Evolutionary conservation across 1,140 invertebrate genomes (phyloP).

Genomic region (Hycleus cichorii): DNA sequence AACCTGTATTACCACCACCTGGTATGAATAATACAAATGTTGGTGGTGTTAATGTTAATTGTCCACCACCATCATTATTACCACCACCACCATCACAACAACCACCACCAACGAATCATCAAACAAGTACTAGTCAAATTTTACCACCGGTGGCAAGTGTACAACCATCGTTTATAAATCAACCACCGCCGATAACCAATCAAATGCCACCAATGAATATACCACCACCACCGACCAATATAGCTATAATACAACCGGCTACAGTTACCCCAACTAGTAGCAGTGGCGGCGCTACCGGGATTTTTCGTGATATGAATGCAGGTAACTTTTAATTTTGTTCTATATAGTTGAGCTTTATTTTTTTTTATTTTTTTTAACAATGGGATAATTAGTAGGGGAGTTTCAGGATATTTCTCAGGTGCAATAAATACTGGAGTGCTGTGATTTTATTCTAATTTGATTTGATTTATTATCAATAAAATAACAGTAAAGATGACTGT

Average conservation of each 20-base stretch:
- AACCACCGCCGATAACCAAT: slow-evolving; percentile 29
- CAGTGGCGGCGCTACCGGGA: slow-evolving; percentile 7
- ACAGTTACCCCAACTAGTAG: neutral
- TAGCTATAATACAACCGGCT: slow-evolving; percentile 19
- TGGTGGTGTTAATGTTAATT: slow-evolving; percentile 38
- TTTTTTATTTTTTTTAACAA: too few species aligned
- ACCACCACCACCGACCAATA: slow-evolving; percentile 38
- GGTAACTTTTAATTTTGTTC: slow-evolving; percentile 21
- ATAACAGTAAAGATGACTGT: too few species aligned
- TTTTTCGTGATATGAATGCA: slow-evolving; percentile 28
- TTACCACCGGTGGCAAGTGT: neutral
- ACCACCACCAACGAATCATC: slow-evolving; percentile 20
- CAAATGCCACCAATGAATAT: slow-evolving; percentile 44
- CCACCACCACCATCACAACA: slow-evolving; percentile 31
- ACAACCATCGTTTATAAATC: slow-evolving; percentile 19
- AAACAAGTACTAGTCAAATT: neutral
- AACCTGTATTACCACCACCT: slow-evolving; percentile 41
- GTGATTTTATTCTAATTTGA: too few species aligned
- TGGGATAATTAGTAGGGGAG: too few species aligned
- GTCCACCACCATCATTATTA: slow-evolving; percentile 37
- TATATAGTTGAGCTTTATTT: too few species aligned
- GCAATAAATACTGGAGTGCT: too few species aligned
- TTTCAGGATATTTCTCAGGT: too few species aligned
- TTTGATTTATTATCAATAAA: too few species aligned
- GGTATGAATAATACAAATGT: slow-evolving; percentile 34